Evolutionary conservation across 2,888 invertebrate genomes (phyloP).

Genomic region (Drosophila tripunctata): DNA sequence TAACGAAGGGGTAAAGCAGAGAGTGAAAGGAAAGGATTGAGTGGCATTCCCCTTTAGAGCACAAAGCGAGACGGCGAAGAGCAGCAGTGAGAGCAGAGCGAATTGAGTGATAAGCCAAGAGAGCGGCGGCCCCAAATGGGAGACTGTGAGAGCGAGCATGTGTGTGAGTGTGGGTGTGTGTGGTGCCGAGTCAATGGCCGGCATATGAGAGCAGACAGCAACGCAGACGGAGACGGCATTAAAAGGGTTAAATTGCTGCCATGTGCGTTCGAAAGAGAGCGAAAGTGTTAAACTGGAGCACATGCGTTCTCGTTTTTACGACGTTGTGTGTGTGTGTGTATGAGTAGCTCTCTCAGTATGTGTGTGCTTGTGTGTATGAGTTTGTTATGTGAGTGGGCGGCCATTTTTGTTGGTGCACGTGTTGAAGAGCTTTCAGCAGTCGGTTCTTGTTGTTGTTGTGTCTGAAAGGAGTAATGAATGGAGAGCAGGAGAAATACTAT

Average conservation of each 20-base stretch:
- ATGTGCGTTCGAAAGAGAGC: constrained; percentile 69
- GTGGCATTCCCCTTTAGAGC: constrained; percentile 53
- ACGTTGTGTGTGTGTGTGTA: constrained; percentile 11
- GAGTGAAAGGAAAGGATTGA: constrained; percentile 49
- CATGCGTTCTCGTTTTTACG: constrained; percentile 56
- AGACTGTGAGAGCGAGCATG: constrained; percentile 9
- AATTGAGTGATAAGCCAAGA: constrained; percentile 45
- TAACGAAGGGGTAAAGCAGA: constrained; percentile 48
- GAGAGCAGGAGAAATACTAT: not conserved
- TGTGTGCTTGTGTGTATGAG: constrained; percentile 4
- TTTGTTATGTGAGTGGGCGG: constrained; percentile 39
- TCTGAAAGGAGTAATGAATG: constrained; percentile 52
- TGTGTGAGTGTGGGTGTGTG: constrained; percentile 8
- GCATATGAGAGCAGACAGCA: constrained; percentile 58
- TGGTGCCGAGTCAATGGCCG: constrained; percentile 67
- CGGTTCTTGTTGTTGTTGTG: constrained; percentile 54
- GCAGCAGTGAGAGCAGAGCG: constrained; percentile 30
- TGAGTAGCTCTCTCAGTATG: not conserved
- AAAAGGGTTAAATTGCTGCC: constrained; percentile 79
- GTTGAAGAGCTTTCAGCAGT: constrained; percentile 48
- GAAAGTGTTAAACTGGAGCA: constrained; percentile 75
- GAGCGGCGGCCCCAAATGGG: constrained; percentile 43
- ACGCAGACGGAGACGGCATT: constrained; percentile 81
- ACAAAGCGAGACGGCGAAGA: constrained; percentile 43
- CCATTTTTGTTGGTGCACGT: constrained; percentile 51